Base-by-base conservation (phyloP, 1,140 invertebrate species). In the Eulimnadia texana region DNA sequence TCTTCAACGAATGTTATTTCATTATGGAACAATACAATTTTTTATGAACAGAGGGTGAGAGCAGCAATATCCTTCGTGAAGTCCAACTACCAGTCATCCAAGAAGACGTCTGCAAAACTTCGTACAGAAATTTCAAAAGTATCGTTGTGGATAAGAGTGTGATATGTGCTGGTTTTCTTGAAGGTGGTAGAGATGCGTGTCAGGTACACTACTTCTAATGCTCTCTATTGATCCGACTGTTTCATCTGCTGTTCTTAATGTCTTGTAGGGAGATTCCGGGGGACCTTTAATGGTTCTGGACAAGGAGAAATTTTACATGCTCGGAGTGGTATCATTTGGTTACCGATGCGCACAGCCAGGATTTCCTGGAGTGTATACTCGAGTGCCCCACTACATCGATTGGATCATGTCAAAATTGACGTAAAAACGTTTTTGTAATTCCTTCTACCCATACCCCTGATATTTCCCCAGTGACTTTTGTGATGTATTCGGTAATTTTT, bases 361-460 rank as follows among this genome's bases (percentile, higher is more conserved):
- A 63, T 82, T 79, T 69, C 81, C 89, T 9, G 82, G 89, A 11
- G 82, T 92, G 55, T 90, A 92, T 73, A 80, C 86, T n/a, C 77
- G 82, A 68, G 82, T 90, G 42, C 78, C 83, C 9, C 60, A 68
- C 3, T 77, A 72, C 65, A 61, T 70, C 1, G 68, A 71, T 53
- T 78, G 76, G 75, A 71, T 77, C 25, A 50, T 63, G 51, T 60
- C 61, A 24, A 66, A 66, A 27, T 49, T 66, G 28, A 61, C 47
- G 27, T 66, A 61, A 62, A 65, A 19, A 29, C 16, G 10, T 25
- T 51, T 23, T 63, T 33, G 25, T 53, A 16, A 16, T 6, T 42
- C 33, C 33, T 42, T 9, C 33, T 42, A 6, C 16, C 6, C 33
- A 42, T 16, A 9, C 33, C 6, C 16, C 16, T 6, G 6, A 9